Conservation (phyloP, 2,797 vertebrate species). For the Scolopax bukidnonensis region DNA sequence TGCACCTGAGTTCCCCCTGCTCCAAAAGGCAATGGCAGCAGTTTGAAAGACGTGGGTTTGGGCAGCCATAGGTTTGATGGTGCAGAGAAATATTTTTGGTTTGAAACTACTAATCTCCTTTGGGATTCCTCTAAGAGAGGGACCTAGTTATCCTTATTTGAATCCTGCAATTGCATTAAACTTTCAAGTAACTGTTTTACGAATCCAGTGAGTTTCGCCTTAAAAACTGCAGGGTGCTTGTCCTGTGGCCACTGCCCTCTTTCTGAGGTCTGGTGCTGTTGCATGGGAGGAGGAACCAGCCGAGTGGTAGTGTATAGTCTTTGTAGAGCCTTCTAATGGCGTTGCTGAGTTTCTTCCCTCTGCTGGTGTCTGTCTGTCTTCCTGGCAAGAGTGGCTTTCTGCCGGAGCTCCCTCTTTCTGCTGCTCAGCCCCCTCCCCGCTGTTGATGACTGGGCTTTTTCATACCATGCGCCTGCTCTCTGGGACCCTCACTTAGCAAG, state of each 20-base stretch:
- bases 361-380: not conserved
- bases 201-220: not conserved
- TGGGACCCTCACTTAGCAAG: constrained; percentile 23
- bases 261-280: not conserved
- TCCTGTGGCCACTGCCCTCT: not conserved
- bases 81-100: not conserved
- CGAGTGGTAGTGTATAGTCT: not conserved
- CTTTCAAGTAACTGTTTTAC: not conserved
- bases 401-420: not conserved
- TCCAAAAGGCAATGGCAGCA: not conserved
- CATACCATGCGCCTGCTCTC: not conserved
- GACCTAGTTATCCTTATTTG: not conserved
- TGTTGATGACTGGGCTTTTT: not conserved
- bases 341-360: not conserved
- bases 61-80: not conserved
- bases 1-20: not conserved
- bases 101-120: not conserved
- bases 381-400: not conserved
- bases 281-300: not conserved
- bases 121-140: not conserved
- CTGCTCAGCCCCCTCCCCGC: not conserved
- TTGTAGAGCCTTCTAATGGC: not conserved
- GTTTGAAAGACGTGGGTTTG: not conserved
- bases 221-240: not conserved
- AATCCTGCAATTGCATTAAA: not conserved